phyloP scores from a whole-genome alignment of 2,113 vertebrate species.

The Silurus asotus region DNA sequence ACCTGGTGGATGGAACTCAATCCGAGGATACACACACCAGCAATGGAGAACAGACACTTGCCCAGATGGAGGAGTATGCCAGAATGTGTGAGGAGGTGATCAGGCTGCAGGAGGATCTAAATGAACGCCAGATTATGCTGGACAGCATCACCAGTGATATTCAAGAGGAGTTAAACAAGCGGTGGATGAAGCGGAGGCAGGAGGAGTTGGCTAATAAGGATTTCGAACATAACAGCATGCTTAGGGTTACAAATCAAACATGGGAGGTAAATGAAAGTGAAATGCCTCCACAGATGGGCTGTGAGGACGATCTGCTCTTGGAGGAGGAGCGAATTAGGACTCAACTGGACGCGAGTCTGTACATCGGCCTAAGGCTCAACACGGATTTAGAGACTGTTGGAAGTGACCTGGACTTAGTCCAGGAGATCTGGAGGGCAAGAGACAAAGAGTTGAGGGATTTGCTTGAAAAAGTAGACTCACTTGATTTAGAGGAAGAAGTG shows the following conservation, averaged over 20 bases:
- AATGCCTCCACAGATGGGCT: neutral
- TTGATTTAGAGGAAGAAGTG: conserved; percentile 65
- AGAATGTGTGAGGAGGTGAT: conserved; percentile 75
- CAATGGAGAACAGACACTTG: conserved; percentile 48
- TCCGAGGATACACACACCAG: neutral
- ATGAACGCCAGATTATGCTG: conserved; percentile 79
- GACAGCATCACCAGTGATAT: conserved; percentile 80
- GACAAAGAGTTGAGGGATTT: conserved; percentile 82
- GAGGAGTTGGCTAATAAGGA: conserved; percentile 72
- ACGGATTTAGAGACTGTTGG: conserved; percentile 85
- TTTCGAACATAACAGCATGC: conserved; percentile 50
- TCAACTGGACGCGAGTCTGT: conserved; percentile 87
- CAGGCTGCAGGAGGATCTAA: conserved; percentile 80
- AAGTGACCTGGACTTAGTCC: conserved; percentile 79
- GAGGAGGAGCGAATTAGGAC: conserved; percentile 85
- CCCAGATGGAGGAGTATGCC: conserved; percentile 73
- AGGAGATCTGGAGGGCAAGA: conserved; percentile 76
- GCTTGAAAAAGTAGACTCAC: conserved; percentile 76
- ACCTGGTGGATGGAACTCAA: conserved; percentile 75
- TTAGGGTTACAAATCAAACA: neutral
- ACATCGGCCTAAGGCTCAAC: conserved; percentile 87
- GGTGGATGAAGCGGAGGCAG: conserved; percentile 86
- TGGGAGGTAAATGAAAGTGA: neutral
- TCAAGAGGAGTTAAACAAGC: conserved; percentile 87
- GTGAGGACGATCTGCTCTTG: conserved; percentile 70